Evolutionary conservation across 2,888 invertebrate genomes (phyloP).

Genomic region (Pyrrhia umbra): DNA sequence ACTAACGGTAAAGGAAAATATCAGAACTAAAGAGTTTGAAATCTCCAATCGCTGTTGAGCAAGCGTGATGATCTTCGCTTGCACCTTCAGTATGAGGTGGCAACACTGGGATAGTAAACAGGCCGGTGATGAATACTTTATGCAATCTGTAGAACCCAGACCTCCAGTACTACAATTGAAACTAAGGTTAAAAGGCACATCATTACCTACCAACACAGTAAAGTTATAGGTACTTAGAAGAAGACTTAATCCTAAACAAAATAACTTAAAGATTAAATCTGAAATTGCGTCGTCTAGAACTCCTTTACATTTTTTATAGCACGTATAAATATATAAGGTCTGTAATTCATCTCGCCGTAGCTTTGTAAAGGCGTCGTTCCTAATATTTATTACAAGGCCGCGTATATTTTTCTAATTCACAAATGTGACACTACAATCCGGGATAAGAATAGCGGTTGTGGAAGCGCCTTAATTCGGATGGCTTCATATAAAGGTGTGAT

Average conservation of each 20-base stretch:
- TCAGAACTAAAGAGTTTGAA: too few species aligned
- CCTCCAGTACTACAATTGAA: too few species aligned
- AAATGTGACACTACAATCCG: conserved; percentile 59
- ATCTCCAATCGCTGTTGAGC: too few species aligned
- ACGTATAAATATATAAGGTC: conserved; percentile 33
- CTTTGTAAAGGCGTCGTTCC: conserved; percentile 38
- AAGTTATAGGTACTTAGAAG: not conserved
- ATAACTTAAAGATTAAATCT: conserved; percentile 23
- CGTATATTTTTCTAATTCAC: conserved; percentile 62
- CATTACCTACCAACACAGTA: too few species aligned
- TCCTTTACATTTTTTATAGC: conserved; percentile 44
- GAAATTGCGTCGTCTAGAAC: conserved; percentile 29
- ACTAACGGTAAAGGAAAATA: too few species aligned
- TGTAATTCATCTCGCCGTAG: conserved; percentile 44
- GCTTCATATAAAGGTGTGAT: conserved; percentile 74
- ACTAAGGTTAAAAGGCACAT: too few species aligned
- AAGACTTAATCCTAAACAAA: not conserved
- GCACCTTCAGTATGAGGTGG: too few species aligned
- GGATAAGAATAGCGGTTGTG: conserved; percentile 54
- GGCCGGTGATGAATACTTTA: too few species aligned
- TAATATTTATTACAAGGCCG: conserved; percentile 46
- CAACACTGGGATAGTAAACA: too few species aligned
- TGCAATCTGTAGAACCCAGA: too few species aligned
- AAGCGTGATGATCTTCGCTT: too few species aligned
- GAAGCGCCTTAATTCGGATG: conserved; percentile 65